Base-by-base conservation (phyloP, 1,140 invertebrate species). In the Luehdorfia chinensis region DNA sequence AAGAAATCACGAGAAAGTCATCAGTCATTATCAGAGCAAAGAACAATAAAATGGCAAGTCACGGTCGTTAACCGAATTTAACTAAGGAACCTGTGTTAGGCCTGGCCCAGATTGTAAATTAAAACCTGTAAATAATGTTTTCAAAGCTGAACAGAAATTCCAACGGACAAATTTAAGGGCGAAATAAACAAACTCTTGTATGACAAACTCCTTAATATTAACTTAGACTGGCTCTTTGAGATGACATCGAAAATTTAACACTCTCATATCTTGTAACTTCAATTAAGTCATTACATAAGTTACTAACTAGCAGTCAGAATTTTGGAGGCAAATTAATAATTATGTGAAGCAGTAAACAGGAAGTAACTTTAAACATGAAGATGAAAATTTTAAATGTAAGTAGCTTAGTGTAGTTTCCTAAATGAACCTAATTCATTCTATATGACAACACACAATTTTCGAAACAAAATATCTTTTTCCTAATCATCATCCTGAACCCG, bases 21-120 rank as follows among this genome's bases (percentile, higher is more conserved):
- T 81, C 77, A 72, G 63, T 79, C 77, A 84, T 79, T 79, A 80
- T 66, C 75, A 68, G 57, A 52, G 48, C 56, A 55, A 61, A 66
- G 74, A 80, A 83, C 76, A 83, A 85, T 80, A 66, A 72, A 79
- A 64, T 50, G 37, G 56, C 77, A 47, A 77, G 68, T 85, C 81
- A 85, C 58, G 61, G 60, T 77, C 75, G 80, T 83, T 80, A 75
- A 59, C 69, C 51, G 61, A 69, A 66, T 69, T 67, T 63, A 59
- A 62, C 58, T 49, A 37, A 39, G 50, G 32, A 23, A 64, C 66
- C 55, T n/a, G n/a, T 64, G 52, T 71, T 59, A 65, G 58, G 55
- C 58, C 46, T 37, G 54, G 19, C 6, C 19, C 5, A 37, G 11
- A 37, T 21, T 37, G 5, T 23, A 21, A 15, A 1, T 12, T 59